These are phyloP conservation scores for Melanocharis versteri DNA, from an alignment of 2,113 vertebrate genomes.

Conservation along the genomic window DNA sequence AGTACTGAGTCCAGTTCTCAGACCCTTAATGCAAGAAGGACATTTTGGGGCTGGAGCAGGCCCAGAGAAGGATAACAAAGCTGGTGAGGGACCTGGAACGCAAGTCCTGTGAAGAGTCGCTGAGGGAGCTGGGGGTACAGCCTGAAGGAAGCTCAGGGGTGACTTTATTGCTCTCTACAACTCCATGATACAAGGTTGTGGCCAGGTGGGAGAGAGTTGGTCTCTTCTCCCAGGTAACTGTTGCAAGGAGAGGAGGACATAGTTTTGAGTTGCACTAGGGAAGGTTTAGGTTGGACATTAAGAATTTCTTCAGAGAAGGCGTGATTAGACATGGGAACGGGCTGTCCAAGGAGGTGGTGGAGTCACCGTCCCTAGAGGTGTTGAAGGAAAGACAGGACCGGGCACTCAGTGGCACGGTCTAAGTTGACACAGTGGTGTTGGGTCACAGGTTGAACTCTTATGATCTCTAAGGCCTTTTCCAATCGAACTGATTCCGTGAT, in stretches of 20 bases:
- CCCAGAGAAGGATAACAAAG: not conserved
- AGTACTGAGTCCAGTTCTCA: not conserved
- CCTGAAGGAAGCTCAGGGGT: not conserved
- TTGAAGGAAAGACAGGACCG: not conserved
- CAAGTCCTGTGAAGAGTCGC: not conserved
- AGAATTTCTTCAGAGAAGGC: not conserved
- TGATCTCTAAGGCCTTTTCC: not conserved
- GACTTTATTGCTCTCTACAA: not conserved
- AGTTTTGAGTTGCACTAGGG: not conserved
- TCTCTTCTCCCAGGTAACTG: not conserved
- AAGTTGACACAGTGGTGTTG: too few species aligned
- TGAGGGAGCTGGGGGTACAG: not conserved
- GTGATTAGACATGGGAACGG: not conserved
- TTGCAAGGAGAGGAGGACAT: not conserved
- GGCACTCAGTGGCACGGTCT: not conserved
- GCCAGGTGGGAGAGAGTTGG: not conserved
- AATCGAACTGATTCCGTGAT: not conserved
- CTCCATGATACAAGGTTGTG: fast-evolving
- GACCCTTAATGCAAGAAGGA: not conserved
- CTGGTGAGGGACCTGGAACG: not conserved
- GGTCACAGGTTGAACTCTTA: not conserved
- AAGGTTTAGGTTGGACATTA: not conserved
- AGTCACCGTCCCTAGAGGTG: not conserved
- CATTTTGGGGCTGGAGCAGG: not conserved
- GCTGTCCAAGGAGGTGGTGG: not conserved